Conservation (phyloP, 1,140 invertebrate species). For the Cotesia chilonis region DNA sequence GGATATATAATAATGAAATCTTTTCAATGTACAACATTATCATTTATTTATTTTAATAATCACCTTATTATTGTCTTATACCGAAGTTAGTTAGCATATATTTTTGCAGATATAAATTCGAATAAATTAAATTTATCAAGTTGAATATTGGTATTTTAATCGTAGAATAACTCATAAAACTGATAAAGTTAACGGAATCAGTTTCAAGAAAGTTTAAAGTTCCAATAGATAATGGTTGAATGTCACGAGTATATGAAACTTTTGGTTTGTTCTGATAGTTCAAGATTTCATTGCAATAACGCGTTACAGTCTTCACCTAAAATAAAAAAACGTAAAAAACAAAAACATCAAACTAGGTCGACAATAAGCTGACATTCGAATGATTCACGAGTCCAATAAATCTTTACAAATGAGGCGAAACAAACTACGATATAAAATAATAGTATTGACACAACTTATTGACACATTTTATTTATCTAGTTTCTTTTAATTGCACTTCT, state of each 20-base stretch:
- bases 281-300: constrained; percentile 10
- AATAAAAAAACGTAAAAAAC: not conserved
- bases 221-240: constrained; percentile 5
- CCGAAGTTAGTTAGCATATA: no score
- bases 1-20: no score
- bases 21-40: no score
- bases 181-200: constrained; percentile 2
- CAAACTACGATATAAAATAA: not conserved
- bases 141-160: not conserved
- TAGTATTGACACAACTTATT: not conserved
- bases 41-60: no score
- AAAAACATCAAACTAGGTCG: not conserved
- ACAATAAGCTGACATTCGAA: constrained; percentile 22
- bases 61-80: no score
- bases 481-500: not conserved
- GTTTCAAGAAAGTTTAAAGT: constrained; percentile 6
- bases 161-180: not conserved
- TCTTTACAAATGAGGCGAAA: constrained; percentile 5
- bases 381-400: constrained; percentile 26
- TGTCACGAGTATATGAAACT: constrained; percentile 4
- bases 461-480: no score
- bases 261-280: constrained; percentile 1
- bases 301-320: not conserved
- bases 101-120: no score
- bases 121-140: no score